Conservation (phyloP, 2,113 vertebrate genomes). For the Chloroceryle aenea region DNA sequence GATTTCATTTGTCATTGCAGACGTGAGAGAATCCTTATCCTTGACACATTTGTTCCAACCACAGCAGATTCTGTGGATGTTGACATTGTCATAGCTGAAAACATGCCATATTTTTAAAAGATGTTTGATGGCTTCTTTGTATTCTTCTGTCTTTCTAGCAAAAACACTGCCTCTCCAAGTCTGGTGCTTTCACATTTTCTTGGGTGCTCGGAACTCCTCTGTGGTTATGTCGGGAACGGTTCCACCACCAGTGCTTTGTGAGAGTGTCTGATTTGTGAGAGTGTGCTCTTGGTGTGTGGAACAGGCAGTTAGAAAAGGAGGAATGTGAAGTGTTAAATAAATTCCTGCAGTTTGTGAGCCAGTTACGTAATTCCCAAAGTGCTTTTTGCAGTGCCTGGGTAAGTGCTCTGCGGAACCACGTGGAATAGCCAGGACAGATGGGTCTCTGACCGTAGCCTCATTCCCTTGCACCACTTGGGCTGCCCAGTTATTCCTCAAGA, state of each 20-base stretch:
- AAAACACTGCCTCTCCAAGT: background rate
- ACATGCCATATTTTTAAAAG: background rate
- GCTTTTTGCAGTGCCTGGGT: background rate
- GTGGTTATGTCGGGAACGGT: background rate
- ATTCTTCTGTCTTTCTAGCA: background rate
- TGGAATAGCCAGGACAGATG: accelerated
- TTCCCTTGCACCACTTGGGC: background rate
- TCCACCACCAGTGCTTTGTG: background rate
- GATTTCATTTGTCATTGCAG: background rate
- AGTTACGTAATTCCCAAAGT: background rate
- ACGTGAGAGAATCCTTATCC: background rate
- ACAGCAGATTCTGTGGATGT: background rate
- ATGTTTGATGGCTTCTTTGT: background rate
- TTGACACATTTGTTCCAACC: background rate
- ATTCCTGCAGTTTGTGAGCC: background rate
- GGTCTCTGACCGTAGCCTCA: background rate
- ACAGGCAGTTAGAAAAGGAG: background rate
- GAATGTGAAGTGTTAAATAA: background rate
- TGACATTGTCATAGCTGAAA: background rate
- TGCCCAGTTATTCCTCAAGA: background rate
- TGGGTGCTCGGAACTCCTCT: background rate
- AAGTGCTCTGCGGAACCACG: background rate
- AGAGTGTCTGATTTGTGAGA: background rate
- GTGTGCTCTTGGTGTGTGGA: background rate
- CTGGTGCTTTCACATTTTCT: background rate